These are phyloP conservation scores for Oceanites oceanicus DNA, from an alignment of 2,113 vertebrate genomes.

Conservation along the genomic window DNA sequence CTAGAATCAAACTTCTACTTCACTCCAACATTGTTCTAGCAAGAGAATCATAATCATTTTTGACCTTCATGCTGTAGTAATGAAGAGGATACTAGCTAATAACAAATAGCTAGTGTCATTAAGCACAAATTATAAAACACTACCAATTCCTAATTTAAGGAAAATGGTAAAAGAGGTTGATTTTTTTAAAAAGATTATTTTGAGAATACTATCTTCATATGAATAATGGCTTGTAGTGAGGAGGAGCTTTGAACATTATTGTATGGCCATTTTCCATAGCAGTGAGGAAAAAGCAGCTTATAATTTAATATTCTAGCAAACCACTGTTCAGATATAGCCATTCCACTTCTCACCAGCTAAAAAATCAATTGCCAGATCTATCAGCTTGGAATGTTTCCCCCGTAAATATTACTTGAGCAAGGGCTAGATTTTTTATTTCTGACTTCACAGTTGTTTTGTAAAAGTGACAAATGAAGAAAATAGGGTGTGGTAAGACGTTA, in stretches of 20 bases:
- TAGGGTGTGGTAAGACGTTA: background rate
- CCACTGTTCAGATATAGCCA: background rate
- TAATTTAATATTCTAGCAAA: background rate
- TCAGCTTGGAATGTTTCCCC: background rate
- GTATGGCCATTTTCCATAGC: background rate
- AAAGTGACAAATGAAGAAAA: background rate
- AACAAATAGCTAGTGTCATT: background rate
- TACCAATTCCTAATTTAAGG: background rate
- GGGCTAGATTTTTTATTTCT: background rate
- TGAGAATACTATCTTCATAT: background rate
- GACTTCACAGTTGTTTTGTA: background rate
- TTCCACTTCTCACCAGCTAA: background rate
- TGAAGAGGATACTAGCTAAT: background rate
- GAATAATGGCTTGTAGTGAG: background rate
- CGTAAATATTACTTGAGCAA: background rate
- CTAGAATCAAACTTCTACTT: background rate
- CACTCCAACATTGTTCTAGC: background rate
- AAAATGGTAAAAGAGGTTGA: background rate
- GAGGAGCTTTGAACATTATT: background rate
- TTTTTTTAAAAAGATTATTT: background rate
- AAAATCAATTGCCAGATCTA: background rate
- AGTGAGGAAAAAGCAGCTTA: background rate
- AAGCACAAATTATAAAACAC: background rate
- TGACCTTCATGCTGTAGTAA: background rate
- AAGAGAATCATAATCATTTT: background rate